A percentile compares a stretch with the other conserved stretches of the same genome.
Evolutionary conservation across 2,888 invertebrate species (phyloP).

Genomic region (Campoletis raptor): DNA sequence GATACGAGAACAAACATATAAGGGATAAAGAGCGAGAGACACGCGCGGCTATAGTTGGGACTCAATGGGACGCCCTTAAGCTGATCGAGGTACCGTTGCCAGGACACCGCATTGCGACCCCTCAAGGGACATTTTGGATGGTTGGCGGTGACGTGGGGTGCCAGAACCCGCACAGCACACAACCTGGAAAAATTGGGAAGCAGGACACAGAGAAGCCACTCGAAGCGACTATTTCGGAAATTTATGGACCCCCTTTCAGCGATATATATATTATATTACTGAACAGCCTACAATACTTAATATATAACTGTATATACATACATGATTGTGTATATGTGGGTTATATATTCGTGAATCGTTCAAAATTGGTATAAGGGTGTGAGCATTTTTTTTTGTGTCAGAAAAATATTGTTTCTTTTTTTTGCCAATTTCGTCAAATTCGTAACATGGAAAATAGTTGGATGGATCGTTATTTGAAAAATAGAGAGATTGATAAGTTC

Average conservation of each 20-base stretch:
- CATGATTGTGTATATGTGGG: neutral
- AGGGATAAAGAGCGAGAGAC: constrained; percentile 51
- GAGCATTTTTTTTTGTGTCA: constrained; percentile 22
- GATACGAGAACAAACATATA: neutral
- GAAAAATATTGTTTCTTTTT: constrained; percentile 40
- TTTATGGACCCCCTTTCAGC: constrained; percentile 66
- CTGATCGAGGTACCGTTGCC: constrained; percentile 73
- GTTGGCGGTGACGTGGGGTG: constrained; percentile 56
- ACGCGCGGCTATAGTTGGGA: constrained; percentile 53
- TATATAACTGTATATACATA: neutral
- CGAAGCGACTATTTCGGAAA: constrained; percentile 62
- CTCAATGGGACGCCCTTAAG: constrained; percentile 72
- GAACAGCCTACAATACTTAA: neutral
- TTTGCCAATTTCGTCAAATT: constrained; percentile 10
- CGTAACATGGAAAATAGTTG: constrained; percentile 10
- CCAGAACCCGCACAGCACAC: constrained; percentile 49
- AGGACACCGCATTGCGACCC: constrained; percentile 67
- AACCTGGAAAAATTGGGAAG: constrained; percentile 67
- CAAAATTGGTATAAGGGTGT: constrained; percentile 47
- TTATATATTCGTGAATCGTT: constrained; percentile 47
- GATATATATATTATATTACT: constrained; percentile 39
- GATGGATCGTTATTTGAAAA: constrained; percentile 21
- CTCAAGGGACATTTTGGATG: constrained; percentile 70
- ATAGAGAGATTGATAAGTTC: neutral
- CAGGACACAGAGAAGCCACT: constrained; percentile 59